Evolutionary conservation across 2,888 invertebrate species (phyloP), one percentile per base, ranked within the genome.

Genomic region (Spisula solida): DNA sequence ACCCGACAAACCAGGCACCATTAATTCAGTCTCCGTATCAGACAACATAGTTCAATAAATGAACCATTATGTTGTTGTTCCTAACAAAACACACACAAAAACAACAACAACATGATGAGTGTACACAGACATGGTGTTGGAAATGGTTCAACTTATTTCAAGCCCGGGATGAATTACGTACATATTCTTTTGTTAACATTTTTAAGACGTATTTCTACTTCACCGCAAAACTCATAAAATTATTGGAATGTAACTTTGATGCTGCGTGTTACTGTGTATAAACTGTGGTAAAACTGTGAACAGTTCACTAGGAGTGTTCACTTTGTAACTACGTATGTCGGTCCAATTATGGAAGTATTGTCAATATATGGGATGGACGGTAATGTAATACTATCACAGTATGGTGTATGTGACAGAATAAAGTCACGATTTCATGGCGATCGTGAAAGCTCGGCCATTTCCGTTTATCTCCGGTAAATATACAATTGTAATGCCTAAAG

Each of bases 231-330:
- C 60, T 66, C 60, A 25, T 66, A 66, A 66, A 66, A 25, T 25
- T 66, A 66, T 66, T 66, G 60, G 60, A 66, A 66, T 25, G 60
- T 66, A 25, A 66, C 60, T 25, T 25, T 66, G 25, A 66, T 25
- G 25, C n/a, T 66, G 10, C 1, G 10, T 66, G 60, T 66, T 41
- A 41, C 8, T 41, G 41, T 41, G 41, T 8, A 41, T 41, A 41
- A 41, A 41, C 4, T 51, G 51, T 51, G 51, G 51, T 51, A 51
- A 51, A 16, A 12, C 6, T 51, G 14, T 25, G n/a, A 25, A 5
- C n/a, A 8, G 60, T 66, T 2, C n/a, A 66, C 10, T 25, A 25
- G 60, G 60, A 66, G 60, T 66, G 60, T 66, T 8, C 10, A 25
- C n/a, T 12, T n/a, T n/a, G n/a, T n/a, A n/a, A 25, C 25, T 12